These are phyloP conservation scores for Tethya wilhelma DNA, from an alignment of 37 sponge, comb jelly and placozoan species.

Conservation along the genomic window DNA sequence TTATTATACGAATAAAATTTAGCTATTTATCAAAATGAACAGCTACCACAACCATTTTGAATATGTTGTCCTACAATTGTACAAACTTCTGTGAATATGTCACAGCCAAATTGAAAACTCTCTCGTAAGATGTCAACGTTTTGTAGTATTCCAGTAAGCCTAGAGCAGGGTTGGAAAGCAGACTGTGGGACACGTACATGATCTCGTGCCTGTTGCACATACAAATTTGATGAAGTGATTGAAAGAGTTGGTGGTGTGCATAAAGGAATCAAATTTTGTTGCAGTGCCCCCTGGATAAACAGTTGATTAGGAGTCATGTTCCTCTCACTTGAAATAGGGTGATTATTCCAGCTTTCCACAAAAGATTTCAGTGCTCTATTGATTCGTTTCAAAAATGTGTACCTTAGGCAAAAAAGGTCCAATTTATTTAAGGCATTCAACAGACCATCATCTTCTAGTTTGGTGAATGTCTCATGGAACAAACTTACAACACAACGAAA, in stretches of 20 bases:
- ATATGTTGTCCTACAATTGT: too few relatives aligned
- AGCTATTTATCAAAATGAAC: too few relatives aligned
- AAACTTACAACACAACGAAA: conserved; percentile 32
- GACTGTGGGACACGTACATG: background rate
- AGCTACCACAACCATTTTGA: too few relatives aligned
- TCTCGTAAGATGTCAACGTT: background rate
- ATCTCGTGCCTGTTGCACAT: background rate
- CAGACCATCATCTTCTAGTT: conserved; percentile 21
- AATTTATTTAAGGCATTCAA: conserved; percentile 39
- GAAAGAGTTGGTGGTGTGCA: background rate
- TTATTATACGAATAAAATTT: too few relatives aligned
- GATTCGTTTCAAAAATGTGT: conserved; percentile 29
- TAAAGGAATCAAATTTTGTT: conserved; percentile 2
- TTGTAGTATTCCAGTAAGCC: background rate
- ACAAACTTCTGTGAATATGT: too few relatives aligned
- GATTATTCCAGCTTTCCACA: conserved; percentile 53
- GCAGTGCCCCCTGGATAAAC: too few relatives aligned
- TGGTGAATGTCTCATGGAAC: conserved; percentile 10
- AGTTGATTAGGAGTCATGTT: conserved; percentile 43
- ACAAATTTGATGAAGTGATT: background rate
- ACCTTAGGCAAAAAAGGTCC: conserved; percentile 49
- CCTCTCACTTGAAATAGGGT: conserved; percentile 23
- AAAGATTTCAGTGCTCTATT: conserved; percentile 32
- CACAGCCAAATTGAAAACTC: background rate
- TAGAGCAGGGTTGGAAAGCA: background rate